Percentiles rank a stretch among this genome's conserved stretches.
These are phyloP conservation scores for Acanthornis magna DNA, from an alignment of 2,797 vertebrate genomes.

Conservation along the genomic window DNA sequence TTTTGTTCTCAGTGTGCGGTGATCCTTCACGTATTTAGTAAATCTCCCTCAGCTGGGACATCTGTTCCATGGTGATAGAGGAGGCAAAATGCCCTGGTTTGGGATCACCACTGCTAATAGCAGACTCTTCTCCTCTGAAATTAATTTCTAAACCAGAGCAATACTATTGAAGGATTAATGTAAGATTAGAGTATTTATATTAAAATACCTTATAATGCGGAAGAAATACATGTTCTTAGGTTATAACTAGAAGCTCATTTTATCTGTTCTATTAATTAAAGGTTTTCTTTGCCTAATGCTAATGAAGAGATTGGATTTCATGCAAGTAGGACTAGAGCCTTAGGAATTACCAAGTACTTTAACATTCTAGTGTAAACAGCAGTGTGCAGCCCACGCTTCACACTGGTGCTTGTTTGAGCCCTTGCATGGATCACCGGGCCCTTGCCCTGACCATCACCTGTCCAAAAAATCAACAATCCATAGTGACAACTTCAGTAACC, in stretches of 20 bases:
- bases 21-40: neutral
- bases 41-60: neutral
- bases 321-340: neutral
- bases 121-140: neutral
- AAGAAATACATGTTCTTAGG: neutral
- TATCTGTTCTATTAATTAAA: constrained; percentile 27
- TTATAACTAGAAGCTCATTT: neutral
- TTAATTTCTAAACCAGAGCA: constrained; percentile 20
- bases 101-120: neutral
- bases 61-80: constrained; percentile 20
- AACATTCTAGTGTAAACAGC: neutral
- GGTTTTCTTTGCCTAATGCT: constrained; percentile 12
- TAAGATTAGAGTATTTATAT: constrained; percentile 50
- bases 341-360: neutral
- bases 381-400: neutral
- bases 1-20: neutral
- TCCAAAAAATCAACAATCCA: neutral
- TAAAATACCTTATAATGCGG: constrained; percentile 1
- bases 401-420: neutral
- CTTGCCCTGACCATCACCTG: neutral
- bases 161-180: constrained; percentile 34
- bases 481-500: neutral
- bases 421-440: neutral
- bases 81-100: constrained; percentile 2
- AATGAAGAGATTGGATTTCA: constrained; percentile 12